Base-by-base conservation (phyloP, 2,888 invertebrate species). In the Magallana nippona region DNA sequence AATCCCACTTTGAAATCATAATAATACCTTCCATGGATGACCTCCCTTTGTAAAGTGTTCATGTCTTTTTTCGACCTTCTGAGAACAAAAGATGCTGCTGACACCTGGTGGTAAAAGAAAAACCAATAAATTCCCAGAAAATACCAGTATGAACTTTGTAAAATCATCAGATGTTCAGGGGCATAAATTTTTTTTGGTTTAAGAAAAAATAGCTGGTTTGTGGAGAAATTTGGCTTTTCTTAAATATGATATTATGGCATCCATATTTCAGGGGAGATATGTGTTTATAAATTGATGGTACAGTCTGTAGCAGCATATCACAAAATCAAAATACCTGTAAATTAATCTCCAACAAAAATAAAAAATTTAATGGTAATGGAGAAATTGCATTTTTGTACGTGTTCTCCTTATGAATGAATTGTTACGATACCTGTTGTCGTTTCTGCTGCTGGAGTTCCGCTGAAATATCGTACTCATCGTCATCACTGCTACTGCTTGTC, bases 21-120 rank as follows among this genome's bases (percentile, higher is more conserved):
- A 22, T 8, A 60, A 84, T 86, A 93, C 93, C 92, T 91, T 77
- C 92, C 92, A 86, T 91, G 90, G 2, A 87, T 87, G 15, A 93
- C 91, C 80, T 93, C 93, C 83, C 93, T 93, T 79, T 88, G 89
- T 19, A 93, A 85, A 13, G 92, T 93, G 84, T 93, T 93, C n/a
- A 93, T 86, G 62, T 92, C 92, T 84, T 91, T 93, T 77, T 90
- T 86, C 0, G 91, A 88, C 82, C 92, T 86, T 57, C 91, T 84
- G 22, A 93, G 79, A 10, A 93, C 90, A 89, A 92, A 92, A 82
- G 93, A 92, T 17, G 92, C 90, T n/a, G 92, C 89, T 10, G 90
- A 90, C 19, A 86, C 83, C 93, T 93, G 89, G 5, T 89, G 88
- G 55, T 55, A 81, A 32, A 22, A 44, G 55, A 57, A 60, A 32